Percentiles rank a stretch among this genome's conserved stretches.
These are phyloP conservation scores for Rhinichthys osculus DNA, from an alignment of 2,797 vertebrate genomes.

Conservation along the genomic window DNA sequence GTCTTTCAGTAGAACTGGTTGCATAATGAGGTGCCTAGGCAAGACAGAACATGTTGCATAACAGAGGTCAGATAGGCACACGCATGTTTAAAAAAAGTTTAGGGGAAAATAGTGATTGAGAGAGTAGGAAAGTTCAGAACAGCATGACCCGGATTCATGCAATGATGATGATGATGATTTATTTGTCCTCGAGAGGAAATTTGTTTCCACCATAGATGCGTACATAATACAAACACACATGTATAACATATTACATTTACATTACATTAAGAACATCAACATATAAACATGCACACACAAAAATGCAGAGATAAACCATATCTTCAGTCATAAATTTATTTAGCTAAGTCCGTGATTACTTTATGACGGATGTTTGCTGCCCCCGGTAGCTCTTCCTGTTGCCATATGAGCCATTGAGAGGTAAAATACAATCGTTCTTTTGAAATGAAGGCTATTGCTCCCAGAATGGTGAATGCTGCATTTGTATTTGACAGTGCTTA, in stretches of 20 bases:
- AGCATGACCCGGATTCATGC: not conserved
- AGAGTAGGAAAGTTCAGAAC: not conserved
- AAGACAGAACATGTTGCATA: slow-evolving; percentile 23
- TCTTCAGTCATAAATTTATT: not conserved
- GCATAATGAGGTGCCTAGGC: slow-evolving; percentile 5
- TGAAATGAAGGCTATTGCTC: slow-evolving; percentile 12
- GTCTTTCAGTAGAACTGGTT: not conserved
- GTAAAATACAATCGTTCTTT: slow-evolving; percentile 22
- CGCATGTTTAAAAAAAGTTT: not conserved
- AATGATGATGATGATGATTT: not conserved
- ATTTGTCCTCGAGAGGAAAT: too few relatives aligned
- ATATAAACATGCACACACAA: too few relatives aligned
- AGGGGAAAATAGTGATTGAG: not conserved
- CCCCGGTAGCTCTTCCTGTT: slow-evolving; percentile 13
- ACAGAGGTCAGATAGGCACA: slow-evolving; percentile 6
- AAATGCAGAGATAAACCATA: not conserved
- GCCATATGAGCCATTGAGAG: slow-evolving; percentile 14
- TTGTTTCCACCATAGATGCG: too few relatives aligned
- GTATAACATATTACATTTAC: too few relatives aligned
- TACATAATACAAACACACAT: too few relatives aligned
- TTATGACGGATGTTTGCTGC: not conserved
- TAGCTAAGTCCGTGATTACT: not conserved
- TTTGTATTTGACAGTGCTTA: slow-evolving; percentile 16
- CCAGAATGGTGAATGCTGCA: slow-evolving; percentile 1
- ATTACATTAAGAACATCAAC: too few relatives aligned